phyloP scores from a whole-genome alignment of 2,113 vertebrate species.

The Sisor rabdophorus region DNA sequence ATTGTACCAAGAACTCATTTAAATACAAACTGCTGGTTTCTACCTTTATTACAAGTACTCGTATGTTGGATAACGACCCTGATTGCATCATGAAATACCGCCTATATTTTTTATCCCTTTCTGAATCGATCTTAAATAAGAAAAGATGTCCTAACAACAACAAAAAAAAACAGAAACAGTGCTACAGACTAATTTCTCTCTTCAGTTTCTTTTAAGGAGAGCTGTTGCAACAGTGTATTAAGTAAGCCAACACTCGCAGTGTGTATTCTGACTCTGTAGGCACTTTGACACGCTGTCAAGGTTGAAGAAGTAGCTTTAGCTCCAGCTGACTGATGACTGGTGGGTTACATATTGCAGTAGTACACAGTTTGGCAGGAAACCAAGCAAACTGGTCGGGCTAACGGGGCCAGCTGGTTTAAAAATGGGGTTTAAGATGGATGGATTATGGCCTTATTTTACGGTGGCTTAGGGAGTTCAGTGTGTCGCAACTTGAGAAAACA shows the following conservation, averaged over 20 bases:
- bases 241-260: slow-evolving; percentile 6
- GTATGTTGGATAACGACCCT: neutral
- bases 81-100: neutral
- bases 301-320: slow-evolving; percentile 14
- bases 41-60: neutral
- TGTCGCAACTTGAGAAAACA: no score
- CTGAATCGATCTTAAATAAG: neutral
- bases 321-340: slow-evolving; percentile 6
- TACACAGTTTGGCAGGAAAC: neutral
- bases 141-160: neutral
- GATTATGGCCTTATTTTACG: neutral
- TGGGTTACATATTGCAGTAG: slow-evolving; percentile 1
- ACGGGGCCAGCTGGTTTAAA: neutral
- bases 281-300: slow-evolving; percentile 12
- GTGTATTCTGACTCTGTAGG: slow-evolving; percentile 20
- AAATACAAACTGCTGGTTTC: neutral
- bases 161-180: neutral
- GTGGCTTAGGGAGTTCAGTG: no score
- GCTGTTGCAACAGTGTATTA: slow-evolving; percentile 6
- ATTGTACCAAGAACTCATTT: neutral
- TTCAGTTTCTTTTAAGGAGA: neutral
- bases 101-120: neutral
- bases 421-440: neutral
- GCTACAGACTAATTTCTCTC: neutral
- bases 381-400: neutral